Conservation (phyloP, 1,140 invertebrate species). For the Sarcophaga bullata region DNA sequence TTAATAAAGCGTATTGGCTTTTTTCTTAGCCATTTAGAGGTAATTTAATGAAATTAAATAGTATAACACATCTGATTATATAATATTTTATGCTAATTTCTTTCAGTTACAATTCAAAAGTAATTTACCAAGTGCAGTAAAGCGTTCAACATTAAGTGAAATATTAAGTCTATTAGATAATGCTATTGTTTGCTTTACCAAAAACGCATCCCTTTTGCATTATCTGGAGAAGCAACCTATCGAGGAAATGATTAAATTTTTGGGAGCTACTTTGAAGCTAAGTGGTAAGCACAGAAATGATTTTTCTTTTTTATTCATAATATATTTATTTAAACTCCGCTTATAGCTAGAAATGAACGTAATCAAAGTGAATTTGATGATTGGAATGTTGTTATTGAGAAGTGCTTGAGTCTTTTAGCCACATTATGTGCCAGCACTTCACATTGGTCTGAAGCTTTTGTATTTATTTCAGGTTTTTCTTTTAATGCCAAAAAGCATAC, state of each 20-base stretch:
- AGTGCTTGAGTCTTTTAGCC: conserved; percentile 52
- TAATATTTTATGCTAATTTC: conserved; percentile 1
- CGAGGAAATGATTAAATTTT: conserved; percentile 56
- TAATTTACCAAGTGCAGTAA: conserved; percentile 29
- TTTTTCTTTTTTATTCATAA: not conserved
- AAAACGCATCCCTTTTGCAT: conserved; percentile 45
- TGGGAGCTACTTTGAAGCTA: conserved; percentile 47
- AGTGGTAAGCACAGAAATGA: conserved; percentile 46
- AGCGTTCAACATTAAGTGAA: conserved; percentile 44
- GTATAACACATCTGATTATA: not conserved
- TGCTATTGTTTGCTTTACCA: conserved; percentile 48
- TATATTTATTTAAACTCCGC: not conserved
- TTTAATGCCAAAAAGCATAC: conserved; percentile 41
- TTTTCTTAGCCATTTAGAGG: conserved; percentile 54
- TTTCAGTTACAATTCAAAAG: conserved; percentile 45
- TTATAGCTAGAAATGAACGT: conserved; percentile 15
- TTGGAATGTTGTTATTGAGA: conserved; percentile 27
- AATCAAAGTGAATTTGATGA: conserved; percentile 32
- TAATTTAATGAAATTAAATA: not conserved
- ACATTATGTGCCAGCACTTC: conserved; percentile 51
- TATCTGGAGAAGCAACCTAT: conserved; percentile 57
- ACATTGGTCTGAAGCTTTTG: conserved; percentile 51
- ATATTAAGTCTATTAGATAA: conserved; percentile 49
- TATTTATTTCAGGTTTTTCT: conserved; percentile 44
- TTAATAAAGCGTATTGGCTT: conserved; percentile 59